Evolutionary conservation across 2,113 vertebrate genomes (phyloP), one percentile per base, ranked within the genome.

Genomic region (Grammomys surdaster): DNA sequence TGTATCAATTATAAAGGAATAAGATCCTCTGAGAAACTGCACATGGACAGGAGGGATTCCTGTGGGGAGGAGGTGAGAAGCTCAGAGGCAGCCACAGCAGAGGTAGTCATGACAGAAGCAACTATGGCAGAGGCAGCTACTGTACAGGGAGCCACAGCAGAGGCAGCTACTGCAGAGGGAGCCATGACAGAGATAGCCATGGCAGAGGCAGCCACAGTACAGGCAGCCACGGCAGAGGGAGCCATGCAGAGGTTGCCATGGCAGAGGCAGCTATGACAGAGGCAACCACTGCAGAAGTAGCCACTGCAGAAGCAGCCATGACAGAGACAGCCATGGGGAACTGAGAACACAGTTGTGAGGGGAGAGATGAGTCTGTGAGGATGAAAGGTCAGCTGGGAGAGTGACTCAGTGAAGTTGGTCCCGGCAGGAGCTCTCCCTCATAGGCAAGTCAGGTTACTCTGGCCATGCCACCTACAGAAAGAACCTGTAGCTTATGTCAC

Each of bases 401-500:
- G 46, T 81, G 51, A 58, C 51, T 56, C 14, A 0, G 31, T 5
- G 31, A 14, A n/a, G 80, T 11, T 33, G 12, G 40, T 12, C 31
- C 63, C 56, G 51, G 1, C 24, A 40, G 58, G 6, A 8, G 1
- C 13, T 10, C 33, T 17, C 10, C 7, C 89, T 51, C 51, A 3
- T 13, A 2, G 14, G 0, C 60, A 1, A 11, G 51, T 31, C 40
- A 31, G 24, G 1, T 9, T 8, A 36, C 5, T 28, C 11, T 1
- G 10, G 20, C 12, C 26, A 4, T 4, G 43, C 58, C 3, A 0
- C 40, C 81, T 31, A 46, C 11, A 7, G 19, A 72, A 0, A 36
- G 67, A 36, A 7, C 82, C 14, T 33, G 1, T 48, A 33, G 63
- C 46, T 2, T 2, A 2, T 8, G 13, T 36, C 84, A 26, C 73